Evolutionary conservation across 2,888 invertebrate species (phyloP), one percentile per base, ranked within the genome.

Genomic region (Formica aserva): DNA sequence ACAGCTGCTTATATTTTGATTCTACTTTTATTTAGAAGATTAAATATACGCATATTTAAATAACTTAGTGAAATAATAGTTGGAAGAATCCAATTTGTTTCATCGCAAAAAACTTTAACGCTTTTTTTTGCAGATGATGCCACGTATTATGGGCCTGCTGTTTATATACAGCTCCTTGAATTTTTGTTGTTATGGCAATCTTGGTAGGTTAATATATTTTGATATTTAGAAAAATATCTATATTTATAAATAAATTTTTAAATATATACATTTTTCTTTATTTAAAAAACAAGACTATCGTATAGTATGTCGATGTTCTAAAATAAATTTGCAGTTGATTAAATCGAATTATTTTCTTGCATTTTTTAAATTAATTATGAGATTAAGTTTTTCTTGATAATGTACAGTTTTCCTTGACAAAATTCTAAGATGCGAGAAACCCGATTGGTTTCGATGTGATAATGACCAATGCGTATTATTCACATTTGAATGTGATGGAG

Each of bases 401-500:
- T 8, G 13, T 11, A 3, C 41, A 32, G 41, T 3, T 4, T 3
- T 15, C 15, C 13, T 13, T 45, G 13, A 41, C 41, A 41, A 41
- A 0, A 0, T 3, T 41, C 0, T 13, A 45, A 13, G 13, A 41
- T 45, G 48, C 8, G 2, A 6, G 0, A 52, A 52, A 35, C 88
- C 93, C 0, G 86, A 92, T 85, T 93, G 95, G 94, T 95, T 95
- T 93, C 87, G 90, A 86, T 95, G 96, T 91, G 90, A 90, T 8
- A 95, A 95, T 88, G 95, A 95, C 0, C 95, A 95, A 78, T 97
- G 97, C 86, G 94, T 97, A 55, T 95, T 96, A 62, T 88, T 86
- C 0, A 86, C 86, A 1, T 93, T 96, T 6, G 92, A 95, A 1
- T 97, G 97, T 92, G 96, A 97, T 92, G 95, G 95, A 0, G 93